Evolutionary conservation across 1,140 invertebrate genomes (phyloP), one percentile per base, ranked within the genome.

Genomic region (Diachasmimorpha longicaudata): DNA sequence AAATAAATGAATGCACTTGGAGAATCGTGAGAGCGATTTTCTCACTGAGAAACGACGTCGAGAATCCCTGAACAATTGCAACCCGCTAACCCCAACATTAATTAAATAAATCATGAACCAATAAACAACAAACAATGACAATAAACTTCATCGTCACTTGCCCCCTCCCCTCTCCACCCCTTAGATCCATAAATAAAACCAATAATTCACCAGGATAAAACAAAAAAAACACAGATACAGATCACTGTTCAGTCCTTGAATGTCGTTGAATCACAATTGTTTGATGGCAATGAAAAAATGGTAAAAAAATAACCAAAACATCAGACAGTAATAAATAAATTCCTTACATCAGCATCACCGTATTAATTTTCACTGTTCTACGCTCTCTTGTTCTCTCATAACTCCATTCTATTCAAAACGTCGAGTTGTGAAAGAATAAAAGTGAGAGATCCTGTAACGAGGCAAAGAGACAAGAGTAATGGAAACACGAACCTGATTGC

Each of bases 401-500:
- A 52, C 48, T 52, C 48, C 39, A 42, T 13, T 42, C 39, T 42
- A 42, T 13, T 52, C 14, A 14, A n/a, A 46, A n/a, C 11, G 2
- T 11, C 44, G 44, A n/a, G 44, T 42, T 42, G 9, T 52, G 48
- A 52, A 36, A 52, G 11, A 71, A 48, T 23, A 46, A 74, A 72
- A 37, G 25, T 39, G 25, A 71, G n/a, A 5, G 16, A 55, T 71
- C 14, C 14, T 52, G 48, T 25, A 70, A 66, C 70, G 25, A 58
- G 39, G 48, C 55, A 79, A 78, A 81, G 80, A 78, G 80, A 78
- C 76, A 69, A 58, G 71, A 83, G 79, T 80, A 78, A 79, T 81
- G 67, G 48, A 75, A 82, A 76, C 81, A 84, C 84, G 84, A 85
- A 84, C 82, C 84, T 85, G 82, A 85, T 85, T 85, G 81, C 83